Conservation (phyloP, 2,113 vertebrate genomes). For the Centropristis striata region DNA sequence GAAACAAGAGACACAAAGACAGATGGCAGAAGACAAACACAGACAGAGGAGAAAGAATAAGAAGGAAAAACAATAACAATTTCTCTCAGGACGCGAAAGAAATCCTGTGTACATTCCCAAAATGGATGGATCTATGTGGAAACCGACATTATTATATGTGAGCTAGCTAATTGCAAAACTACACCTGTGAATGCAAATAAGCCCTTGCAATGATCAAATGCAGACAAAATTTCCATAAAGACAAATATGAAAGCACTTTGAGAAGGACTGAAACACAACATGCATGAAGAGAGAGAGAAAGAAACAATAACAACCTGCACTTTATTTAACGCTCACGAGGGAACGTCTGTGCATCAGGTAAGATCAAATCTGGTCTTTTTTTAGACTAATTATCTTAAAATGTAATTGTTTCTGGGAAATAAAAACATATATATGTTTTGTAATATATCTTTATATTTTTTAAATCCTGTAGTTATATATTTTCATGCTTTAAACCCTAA, state of each 20-base stretch:
- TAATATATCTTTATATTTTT: too few species aligned
- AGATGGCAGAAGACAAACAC: slow-evolving; percentile 54
- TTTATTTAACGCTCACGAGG: neutral
- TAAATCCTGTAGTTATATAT: too few species aligned
- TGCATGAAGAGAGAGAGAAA: neutral
- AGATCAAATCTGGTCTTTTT: neutral
- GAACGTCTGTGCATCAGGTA: slow-evolving; percentile 1
- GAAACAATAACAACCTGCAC: neutral
- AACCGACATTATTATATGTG: too few species aligned
- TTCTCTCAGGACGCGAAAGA: neutral
- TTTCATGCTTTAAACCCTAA: too few species aligned
- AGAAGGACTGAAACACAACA: neutral
- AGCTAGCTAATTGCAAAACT: too few species aligned
- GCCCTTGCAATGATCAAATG: neutral
- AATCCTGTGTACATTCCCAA: neutral
- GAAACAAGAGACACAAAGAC: slow-evolving; percentile 64
- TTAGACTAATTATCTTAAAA: neutral
- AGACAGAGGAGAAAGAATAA: slow-evolving; percentile 20
- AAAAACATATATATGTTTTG: neutral
- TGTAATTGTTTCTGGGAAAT: too few species aligned
- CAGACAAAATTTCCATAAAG: slow-evolving; percentile 22
- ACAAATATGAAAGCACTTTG: neutral
- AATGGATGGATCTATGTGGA: too few species aligned
- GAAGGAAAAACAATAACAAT: neutral
- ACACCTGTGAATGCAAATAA: neutral